phyloP scores from a whole-genome alignment of 2,113 vertebrate species.

The Psammodynastes pulverulentus region DNA sequence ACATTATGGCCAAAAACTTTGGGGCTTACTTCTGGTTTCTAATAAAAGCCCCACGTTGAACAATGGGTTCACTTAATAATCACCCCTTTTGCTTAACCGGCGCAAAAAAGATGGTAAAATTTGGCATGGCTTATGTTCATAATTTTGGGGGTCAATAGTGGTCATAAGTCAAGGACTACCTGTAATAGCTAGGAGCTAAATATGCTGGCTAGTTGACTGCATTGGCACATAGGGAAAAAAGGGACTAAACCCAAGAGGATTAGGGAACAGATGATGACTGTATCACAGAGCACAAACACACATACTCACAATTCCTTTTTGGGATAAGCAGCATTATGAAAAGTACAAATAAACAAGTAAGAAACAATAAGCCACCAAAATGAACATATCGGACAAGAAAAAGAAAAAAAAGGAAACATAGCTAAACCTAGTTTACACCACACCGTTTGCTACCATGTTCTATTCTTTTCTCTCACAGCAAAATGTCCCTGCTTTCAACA shows the following conservation, averaged over 20 bases:
- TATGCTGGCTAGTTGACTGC: not conserved
- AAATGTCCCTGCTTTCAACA: not conserved
- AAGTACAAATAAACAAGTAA: not conserved
- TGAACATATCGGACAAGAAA: not conserved
- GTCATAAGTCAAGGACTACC: not conserved
- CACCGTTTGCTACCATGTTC: not conserved
- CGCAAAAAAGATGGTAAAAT: not conserved
- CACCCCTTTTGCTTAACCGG: not conserved
- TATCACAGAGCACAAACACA: not conserved
- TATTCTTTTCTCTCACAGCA: not conserved
- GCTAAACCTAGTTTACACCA: not conserved
- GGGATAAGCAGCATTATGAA: not conserved
- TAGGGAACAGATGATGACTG: not conserved
- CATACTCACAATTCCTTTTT: not conserved
- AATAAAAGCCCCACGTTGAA: not conserved
- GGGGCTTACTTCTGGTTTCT: not conserved
- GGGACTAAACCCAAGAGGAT: not conserved
- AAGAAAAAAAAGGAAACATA: not conserved
- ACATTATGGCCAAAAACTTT: not conserved
- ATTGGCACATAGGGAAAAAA: not conserved
- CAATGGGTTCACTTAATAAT: not conserved
- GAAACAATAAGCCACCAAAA: not conserved
- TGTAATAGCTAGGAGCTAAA: not conserved
- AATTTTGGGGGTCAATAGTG: not conserved
- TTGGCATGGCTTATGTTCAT: not conserved